phyloP scores from a whole-genome alignment of 2,113 vertebrate species.

The Trinectes maculatus region DNA sequence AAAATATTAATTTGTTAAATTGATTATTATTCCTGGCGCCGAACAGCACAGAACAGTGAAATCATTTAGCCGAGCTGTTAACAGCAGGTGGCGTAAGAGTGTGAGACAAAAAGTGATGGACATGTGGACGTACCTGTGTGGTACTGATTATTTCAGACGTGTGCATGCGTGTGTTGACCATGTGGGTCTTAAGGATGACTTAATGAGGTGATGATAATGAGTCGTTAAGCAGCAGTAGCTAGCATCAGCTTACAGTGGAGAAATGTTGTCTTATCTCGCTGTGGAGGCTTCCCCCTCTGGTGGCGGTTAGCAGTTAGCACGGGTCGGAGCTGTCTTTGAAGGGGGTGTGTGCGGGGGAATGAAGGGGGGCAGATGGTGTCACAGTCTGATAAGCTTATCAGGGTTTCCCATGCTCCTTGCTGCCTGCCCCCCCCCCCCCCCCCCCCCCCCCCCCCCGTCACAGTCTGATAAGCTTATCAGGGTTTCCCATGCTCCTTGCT shows the following conservation, averaged over 20 bases:
- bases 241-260: neutral
- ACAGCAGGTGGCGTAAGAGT: no score
- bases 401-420: slow-evolving; percentile 22
- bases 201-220: neutral
- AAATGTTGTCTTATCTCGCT: slow-evolving; percentile 34
- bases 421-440: neutral
- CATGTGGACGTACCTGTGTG: no score
- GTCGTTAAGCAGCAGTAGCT: no score
- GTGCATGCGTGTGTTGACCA: no score
- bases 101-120: no score
- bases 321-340: slow-evolving; percentile 25
- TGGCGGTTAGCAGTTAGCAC: slow-evolving; percentile 12
- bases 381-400: neutral
- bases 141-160: no score
- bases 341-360: slow-evolving; percentile 5
- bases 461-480: neutral
- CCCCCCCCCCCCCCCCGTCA: no score
- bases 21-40: no score
- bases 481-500: slow-evolving; percentile 23
- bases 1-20: no score
- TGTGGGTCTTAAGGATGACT: neutral
- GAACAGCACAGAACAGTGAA: no score
- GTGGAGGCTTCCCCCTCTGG: slow-evolving; percentile 41
- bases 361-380: no score
- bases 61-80: no score